A percentile compares a stretch with the other conserved stretches of the same genome.
Conservation (phyloP, 2,797 vertebrate genomes). For the Helicolenus hilgendorfi region DNA sequence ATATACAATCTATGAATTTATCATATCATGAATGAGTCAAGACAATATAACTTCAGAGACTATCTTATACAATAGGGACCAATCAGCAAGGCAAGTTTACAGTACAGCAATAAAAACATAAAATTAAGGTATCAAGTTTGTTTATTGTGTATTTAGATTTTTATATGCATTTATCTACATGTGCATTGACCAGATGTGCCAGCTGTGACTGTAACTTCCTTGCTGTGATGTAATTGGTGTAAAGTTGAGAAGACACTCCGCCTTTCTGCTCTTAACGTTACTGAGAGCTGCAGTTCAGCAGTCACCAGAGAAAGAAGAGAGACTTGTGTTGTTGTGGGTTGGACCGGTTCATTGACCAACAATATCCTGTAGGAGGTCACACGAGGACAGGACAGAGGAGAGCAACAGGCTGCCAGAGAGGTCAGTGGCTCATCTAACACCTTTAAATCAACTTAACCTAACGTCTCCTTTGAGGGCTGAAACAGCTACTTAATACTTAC, state of each 20-base stretch:
- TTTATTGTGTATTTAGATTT: background rate
- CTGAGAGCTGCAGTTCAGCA: background rate
- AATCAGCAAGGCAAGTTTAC: background rate
- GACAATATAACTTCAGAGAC: background rate
- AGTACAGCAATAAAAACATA: background rate
- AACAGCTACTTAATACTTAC: background rate
- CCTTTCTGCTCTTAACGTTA: background rate
- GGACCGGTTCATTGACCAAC: background rate
- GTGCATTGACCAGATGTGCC: background rate
- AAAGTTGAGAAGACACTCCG: conserved; percentile 51
- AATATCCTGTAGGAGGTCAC: conserved; percentile 25
- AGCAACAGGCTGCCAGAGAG: conserved; percentile 18
- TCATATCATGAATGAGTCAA: background rate
- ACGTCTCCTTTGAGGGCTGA: background rate
- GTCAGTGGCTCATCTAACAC: conserved; percentile 43
- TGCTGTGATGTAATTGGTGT: conserved; percentile 70
- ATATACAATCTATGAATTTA: background rate
- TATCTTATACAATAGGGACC: background rate
- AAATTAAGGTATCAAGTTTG: background rate
- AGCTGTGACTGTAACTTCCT: background rate
- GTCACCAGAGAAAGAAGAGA: background rate
- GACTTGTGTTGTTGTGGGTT: background rate
- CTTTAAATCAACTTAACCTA: background rate
- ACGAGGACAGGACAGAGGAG: conserved; percentile 10
- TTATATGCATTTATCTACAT: fast-evolving